A percentile compares a stretch with the other conserved stretches of the same genome.
Conservation (phyloP, 2,888 invertebrate genomes). For the Meiosimyza platycephala region DNA sequence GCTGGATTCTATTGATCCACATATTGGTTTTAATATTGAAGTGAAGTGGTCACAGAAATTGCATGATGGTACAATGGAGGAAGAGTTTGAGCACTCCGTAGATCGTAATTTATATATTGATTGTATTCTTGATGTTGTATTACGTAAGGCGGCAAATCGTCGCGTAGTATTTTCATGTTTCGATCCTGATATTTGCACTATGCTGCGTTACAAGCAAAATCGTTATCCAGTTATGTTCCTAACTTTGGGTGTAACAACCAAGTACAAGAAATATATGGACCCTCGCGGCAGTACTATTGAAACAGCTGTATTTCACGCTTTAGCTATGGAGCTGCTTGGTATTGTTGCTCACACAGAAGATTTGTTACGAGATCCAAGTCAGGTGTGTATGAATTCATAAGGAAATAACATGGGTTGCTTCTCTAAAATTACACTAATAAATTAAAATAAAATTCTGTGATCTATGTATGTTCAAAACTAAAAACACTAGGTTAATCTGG, state of each 20-base stretch:
- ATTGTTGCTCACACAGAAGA: conserved; percentile 95
- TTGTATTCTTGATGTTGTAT: conserved; percentile 83
- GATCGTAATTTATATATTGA: conserved; percentile 95
- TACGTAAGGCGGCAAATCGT: conserved; percentile 81
- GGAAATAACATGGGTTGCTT: neutral
- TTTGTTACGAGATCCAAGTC: conserved; percentile 82
- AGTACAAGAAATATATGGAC: conserved; percentile 86
- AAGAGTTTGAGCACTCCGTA: conserved; percentile 83
- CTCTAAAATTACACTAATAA: neutral
- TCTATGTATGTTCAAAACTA: neutral
- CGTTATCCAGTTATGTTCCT: conserved; percentile 96
- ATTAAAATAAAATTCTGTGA: neutral
- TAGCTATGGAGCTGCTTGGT: conserved; percentile 85
- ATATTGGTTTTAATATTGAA: conserved; percentile 97
- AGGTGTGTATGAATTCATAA: conserved; percentile 68
- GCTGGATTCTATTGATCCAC: conserved; percentile 82
- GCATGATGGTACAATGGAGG: conserved; percentile 87
- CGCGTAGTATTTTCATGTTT: conserved; percentile 95
- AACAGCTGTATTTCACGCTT: conserved; percentile 85
- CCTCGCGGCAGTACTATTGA: conserved; percentile 83
- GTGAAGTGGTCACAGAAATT: conserved; percentile 96
- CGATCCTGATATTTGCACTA: conserved; percentile 94
- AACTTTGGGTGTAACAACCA: conserved; percentile 79
- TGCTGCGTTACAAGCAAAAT: conserved; percentile 95
- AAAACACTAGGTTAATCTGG: conserved; percentile 75